These are phyloP conservation scores for Ridgeia piscesae DNA, from an alignment of 1,140 invertebrate genomes.

Conservation along the genomic window DNA sequence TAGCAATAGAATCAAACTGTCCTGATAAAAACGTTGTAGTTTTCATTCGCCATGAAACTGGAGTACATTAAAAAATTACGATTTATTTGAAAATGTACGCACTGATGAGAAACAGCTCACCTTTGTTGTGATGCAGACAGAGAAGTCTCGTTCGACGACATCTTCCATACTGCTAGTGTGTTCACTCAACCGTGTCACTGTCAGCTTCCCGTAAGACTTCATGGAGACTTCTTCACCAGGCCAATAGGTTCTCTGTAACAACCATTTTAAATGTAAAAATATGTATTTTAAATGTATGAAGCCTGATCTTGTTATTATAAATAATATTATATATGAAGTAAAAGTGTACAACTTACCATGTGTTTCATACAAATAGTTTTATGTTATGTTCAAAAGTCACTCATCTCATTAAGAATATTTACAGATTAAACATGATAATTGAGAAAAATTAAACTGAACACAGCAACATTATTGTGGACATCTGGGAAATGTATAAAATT, in stretches of 20 bases:
- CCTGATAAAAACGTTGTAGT: no score
- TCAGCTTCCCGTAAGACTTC: neutral
- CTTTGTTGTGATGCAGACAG: neutral
- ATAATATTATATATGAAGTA: neutral
- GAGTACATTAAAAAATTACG: no score
- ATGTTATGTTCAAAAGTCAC: no score
- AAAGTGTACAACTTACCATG: no score
- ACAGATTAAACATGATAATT: neutral
- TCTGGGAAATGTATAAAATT: neutral
- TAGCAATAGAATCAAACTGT: no score
- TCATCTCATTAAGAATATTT: neutral
- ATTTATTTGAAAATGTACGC: no score
- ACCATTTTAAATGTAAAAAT: neutral
- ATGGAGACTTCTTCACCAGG: neutral
- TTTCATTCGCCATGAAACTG: no score
- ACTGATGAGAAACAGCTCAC: neutral
- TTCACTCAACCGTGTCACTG: neutral
- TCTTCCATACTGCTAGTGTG: neutral
- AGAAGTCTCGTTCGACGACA: neutral
- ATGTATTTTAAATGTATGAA: neutral
- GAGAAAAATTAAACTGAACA: neutral
- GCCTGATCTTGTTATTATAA: neutral
- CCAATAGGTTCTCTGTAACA: neutral
- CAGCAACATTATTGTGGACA: neutral
- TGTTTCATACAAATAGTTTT: no score